Evolutionary conservation across 2,888 invertebrate species (phyloP).

Genomic region (Nipponacmea schrenckii): DNA sequence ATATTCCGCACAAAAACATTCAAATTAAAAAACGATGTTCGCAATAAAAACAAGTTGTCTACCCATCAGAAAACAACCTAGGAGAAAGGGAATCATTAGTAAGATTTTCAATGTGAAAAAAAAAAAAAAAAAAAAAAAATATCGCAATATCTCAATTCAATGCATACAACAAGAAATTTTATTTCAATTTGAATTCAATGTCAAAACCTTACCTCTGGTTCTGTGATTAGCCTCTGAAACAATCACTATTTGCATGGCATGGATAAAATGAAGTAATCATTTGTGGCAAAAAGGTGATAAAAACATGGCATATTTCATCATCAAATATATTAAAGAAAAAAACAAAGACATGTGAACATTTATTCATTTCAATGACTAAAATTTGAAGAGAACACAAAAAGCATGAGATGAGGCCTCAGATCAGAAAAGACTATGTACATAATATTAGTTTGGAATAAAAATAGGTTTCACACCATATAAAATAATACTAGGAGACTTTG

Average conservation of each 20-base stretch:
- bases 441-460: constrained; percentile 2
- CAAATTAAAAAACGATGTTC: too few species aligned
- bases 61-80: too few species aligned
- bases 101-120: too few species aligned
- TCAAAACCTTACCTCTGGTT: background rate
- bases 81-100: too few species aligned
- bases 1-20: too few species aligned
- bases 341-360: constrained; percentile 4
- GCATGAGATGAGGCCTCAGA: background rate
- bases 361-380: constrained; percentile 6
- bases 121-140: too few species aligned
- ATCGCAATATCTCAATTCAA: background rate
- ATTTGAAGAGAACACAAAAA: constrained; percentile 2
- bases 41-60: too few species aligned
- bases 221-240: too few species aligned
- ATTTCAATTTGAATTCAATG: background rate
- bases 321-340: background rate
- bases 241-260: too few species aligned
- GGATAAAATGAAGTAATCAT: too few species aligned
- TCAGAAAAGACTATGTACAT: background rate
- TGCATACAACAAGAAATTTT: constrained; percentile 5
- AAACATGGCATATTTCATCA: too few species aligned
- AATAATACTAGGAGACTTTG: background rate
- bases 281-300: too few species aligned
- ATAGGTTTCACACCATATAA: constrained; percentile 1